Evolutionary conservation across 2,888 invertebrate genomes (phyloP).

Genomic region (Hemithea aestivaria): DNA sequence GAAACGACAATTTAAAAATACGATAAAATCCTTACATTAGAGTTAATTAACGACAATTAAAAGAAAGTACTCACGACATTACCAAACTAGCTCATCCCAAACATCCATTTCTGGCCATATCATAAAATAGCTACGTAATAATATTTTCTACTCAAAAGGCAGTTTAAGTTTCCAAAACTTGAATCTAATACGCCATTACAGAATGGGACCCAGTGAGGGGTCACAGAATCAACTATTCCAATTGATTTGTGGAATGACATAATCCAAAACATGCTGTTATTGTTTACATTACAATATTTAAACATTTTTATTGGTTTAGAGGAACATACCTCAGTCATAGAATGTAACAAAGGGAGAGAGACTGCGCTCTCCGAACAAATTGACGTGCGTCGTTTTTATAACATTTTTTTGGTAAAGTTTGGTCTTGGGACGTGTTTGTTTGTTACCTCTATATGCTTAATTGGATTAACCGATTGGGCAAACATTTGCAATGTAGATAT

Average conservation of each 20-base stretch:
- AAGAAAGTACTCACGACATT: neutral
- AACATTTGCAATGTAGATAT: no score
- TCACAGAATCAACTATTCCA: constrained; percentile 14
- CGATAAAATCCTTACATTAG: neutral
- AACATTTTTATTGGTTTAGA: constrained; percentile 21
- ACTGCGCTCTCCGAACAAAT: no score
- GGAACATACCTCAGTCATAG: no score
- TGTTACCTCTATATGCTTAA: no score
- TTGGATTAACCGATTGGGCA: no score
- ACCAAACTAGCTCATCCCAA: constrained; percentile 1
- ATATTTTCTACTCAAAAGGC: constrained; percentile 19
- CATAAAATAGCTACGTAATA: constrained; percentile 12
- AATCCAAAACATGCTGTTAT: constrained; percentile 26
- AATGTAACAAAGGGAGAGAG: no score
- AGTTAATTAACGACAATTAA: constrained; percentile 1
- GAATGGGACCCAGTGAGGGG: constrained; percentile 20
- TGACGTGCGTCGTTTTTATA: no score
- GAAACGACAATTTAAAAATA: neutral
- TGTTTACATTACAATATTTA: constrained; percentile 25
- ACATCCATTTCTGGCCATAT: no score
- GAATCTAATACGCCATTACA: constrained; percentile 23
- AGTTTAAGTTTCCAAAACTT: constrained; percentile 21
- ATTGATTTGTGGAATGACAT: constrained; percentile 29
- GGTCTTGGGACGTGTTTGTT: no score
- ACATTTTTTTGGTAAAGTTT: no score